phyloP scores from a whole-genome alignment of 2,888 invertebrate species.

The Microplitis manilae region DNA sequence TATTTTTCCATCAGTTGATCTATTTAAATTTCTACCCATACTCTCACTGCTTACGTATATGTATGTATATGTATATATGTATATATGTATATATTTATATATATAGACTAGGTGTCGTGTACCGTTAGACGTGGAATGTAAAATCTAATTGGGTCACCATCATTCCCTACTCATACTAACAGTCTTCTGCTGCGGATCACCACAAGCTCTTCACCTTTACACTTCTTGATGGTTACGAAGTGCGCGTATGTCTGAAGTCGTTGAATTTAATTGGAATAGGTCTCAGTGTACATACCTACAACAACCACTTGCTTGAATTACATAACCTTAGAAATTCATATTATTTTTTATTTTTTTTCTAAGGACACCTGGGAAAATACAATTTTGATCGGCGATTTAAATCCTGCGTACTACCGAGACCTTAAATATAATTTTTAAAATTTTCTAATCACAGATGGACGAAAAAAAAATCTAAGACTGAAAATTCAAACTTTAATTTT shows the following conservation, averaged over 20 bases:
- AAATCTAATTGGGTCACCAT: slow-evolving; percentile 63
- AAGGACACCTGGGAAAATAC: no score
- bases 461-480: no score
- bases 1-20: background rate
- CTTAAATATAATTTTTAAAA: no score
- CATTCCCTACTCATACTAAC: slow-evolving; percentile 26
- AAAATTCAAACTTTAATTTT: no score
- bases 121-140: slow-evolving; percentile 41
- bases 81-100: no score
- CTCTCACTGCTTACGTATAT: background rate
- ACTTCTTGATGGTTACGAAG: slow-evolving; percentile 13
- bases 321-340: slow-evolving; percentile 21
- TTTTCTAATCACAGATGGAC: no score
- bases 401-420: no score
- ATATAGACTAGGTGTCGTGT: slow-evolving; percentile 21
- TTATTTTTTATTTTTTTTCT: background rate
- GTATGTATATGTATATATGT: background rate
- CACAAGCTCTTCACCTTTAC: slow-evolving; percentile 25
- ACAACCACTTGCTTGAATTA: slow-evolving; percentile 32
- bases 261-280: slow-evolving; percentile 57
- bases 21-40: slow-evolving; percentile 24
- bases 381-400: no score
- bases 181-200: slow-evolving; percentile 22
- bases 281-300: slow-evolving; percentile 31
- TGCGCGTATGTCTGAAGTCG: slow-evolving; percentile 48